Base-by-base conservation (phyloP, 2,888 invertebrate genomes). In the Belgica antarctica region DNA sequence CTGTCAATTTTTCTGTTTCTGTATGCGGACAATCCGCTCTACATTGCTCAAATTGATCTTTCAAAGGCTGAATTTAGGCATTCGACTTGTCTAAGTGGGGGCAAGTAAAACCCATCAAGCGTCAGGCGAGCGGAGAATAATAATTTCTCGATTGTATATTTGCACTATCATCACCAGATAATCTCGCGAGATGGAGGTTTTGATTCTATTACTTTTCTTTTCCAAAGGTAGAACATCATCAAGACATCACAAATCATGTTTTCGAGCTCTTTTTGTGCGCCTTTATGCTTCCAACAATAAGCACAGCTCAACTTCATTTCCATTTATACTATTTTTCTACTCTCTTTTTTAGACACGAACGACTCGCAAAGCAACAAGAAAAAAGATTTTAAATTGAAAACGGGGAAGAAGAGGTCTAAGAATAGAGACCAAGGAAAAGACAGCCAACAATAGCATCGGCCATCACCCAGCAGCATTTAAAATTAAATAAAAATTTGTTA, bases 191-290 rank as follows among this genome's bases (percentile, higher is more conserved):
- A 41, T 41, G 4, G 31, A 46, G 12, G 17, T 7, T 52, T 52
- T 24, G 4, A 19, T 52, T 41, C 41, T 22, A n/a, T n/a, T n/a
- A n/a, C n/a, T n/a, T n/a, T n/a, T n/a, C n/a, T n/a, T n/a, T n/a
- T n/a, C n/a, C 52, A 19, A 52, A 19, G 17, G 15, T 52, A 19
- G 22, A 52, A 52, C 24, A 52, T 52, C 52, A 52, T 52, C 52
- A 52, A 52, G 19, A 19, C 15, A 52, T 52, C 52, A 52, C 15
- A 52, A 52, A 52, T 19, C 17, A 52, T 52, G 52, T 52, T 22
- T 41, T 41, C 41, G 15, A 41, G 15, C 22, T 52, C 24, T 52
- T 24, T 52, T 52, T 41, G 3, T 12, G 15, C 19, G 19, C 52
- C 17, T 52, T 24, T 4, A 7, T 22, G 15, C 19, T 31, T 31